Evolutionary conservation across 2,113 vertebrate species (phyloP).

Genomic region (Tonatia bakeri): DNA sequence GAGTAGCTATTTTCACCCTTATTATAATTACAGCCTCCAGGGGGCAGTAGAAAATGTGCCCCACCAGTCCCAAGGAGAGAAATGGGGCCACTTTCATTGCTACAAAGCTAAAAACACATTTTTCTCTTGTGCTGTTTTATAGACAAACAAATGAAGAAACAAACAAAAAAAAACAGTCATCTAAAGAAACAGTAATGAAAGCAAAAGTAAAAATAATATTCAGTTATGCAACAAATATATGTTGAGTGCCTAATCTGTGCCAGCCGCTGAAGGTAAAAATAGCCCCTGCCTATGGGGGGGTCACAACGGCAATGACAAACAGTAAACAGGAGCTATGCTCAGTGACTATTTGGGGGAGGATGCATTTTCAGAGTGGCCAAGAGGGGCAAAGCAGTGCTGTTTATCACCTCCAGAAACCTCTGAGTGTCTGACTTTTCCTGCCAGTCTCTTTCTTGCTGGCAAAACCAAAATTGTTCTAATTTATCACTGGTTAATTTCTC

Average conservation of each 20-base stretch:
- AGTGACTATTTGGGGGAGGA: background rate
- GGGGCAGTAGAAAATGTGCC: background rate
- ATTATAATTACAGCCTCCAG: background rate
- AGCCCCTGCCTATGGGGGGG: background rate
- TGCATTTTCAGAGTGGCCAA: background rate
- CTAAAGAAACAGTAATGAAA: background rate
- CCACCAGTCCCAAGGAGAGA: background rate
- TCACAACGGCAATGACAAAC: background rate
- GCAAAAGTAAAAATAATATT: background rate
- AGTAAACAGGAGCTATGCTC: background rate
- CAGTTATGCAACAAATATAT: background rate
- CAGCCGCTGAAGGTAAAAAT: background rate
- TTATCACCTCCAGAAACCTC: background rate
- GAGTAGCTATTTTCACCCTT: background rate
- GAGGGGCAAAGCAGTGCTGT: background rate
- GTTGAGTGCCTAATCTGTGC: background rate
- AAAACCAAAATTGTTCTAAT: background rate
- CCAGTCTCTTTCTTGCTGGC: background rate
- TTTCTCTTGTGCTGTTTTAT: background rate
- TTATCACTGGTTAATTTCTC: slow-evolving; percentile 16
- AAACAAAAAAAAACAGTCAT: background rate
- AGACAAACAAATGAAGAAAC: background rate
- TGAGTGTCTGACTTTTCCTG: background rate
- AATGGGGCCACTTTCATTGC: background rate
- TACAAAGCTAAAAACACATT: background rate